Base-by-base conservation (phyloP, 2,113 vertebrate species). In the Phyllopteryx taeniolatus region DNA sequence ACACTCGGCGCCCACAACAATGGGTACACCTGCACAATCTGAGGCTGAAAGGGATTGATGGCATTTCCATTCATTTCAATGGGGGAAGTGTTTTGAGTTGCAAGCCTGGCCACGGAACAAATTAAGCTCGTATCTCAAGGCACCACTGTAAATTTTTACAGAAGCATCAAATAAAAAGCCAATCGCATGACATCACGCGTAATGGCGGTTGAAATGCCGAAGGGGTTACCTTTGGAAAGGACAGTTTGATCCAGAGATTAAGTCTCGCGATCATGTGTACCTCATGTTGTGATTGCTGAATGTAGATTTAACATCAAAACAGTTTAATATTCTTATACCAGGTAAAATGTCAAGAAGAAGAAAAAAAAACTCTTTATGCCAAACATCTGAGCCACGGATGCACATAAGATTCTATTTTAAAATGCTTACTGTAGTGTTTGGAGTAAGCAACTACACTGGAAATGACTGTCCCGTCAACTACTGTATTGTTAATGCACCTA, bases 371-470 rank as follows among this genome's bases (percentile, higher is more conserved):
- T 35, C 8, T 42, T 60, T 20, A 61, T 68, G 35, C 77, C 67
- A 70, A 64, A 77, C 67, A 39, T 69, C 57, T 59, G 59, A 65
- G 51, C 65, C 72, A 68, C 39, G 8, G 33, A 27, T 49, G 5
- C 11, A 64, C 5, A 20, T 44, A 43, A 27, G 56, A 54, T 22
- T 20, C 5, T 2, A 44, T 35, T 39, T 14, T 39, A 42, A 42
- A 13, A 10, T 42, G 42, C 8, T 20, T 44, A 1, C 15, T 61
- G n/a, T 27, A 65, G 62, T 22, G 43, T 73, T 66, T 72, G 3
- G 71, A 70, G 33, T 31, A 49, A 47, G 8, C 51, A 62, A 22
- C 27, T 31, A 77, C 71, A 83, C 69, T 79, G 80, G 70, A 81
- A 66, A 64, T 71, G 31, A 65, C 62, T 33, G 19, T 53, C 19